Base-by-base conservation (phyloP, 2,888 invertebrate species). In the Pseudococcus longispinus region DNA sequence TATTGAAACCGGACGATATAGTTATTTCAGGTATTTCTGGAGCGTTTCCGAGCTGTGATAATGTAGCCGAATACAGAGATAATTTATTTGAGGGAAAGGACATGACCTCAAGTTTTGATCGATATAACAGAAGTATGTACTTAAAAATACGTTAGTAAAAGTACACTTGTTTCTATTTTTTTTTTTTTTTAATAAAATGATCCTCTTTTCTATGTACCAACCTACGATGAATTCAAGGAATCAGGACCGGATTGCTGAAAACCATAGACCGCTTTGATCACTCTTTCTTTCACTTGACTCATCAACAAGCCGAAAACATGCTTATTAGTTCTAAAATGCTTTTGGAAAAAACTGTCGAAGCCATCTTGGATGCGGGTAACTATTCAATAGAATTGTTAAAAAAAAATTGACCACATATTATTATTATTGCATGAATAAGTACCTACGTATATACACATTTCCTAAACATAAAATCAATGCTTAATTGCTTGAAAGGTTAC, bases 1-100 rank as follows among this genome's bases (percentile, higher is more conserved):
- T 8, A 4, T 6, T 6, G 1, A 6, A 2, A 5, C n/a, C n/a
- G n/a, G n/a, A 55, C n/a, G 55, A 55, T 8, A 96, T 91, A 97
- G 97, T 90, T 97, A 96, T 32, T 94, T 95, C 92, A 94, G 96
- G 74, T 97, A 97, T 91, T 96, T 96, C 82, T 11, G 82, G 46
- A 1, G 15, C 13, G 11, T 82, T 44, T 26, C 44, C 82, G 8
- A 44, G 3, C 4, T 1, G 46, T 18, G 80, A 80, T 0, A 42
- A 82, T 42, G 23, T 42, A 1, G 44, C 15, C 1, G 82, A 82
- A 9, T 82, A 20, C 44, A 82, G n/a, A 23, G 13, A 44, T 1
- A 55, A 55, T 55, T 55, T 55, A 55, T n/a, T 55, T 2, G 55
- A 18, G 4, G 55, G 55, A 55, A 55, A 15, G 1, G 55, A 55